These are phyloP conservation scores for Arenaria interpres DNA, from an alignment of 2,113 vertebrate species.

Conservation along the genomic window DNA sequence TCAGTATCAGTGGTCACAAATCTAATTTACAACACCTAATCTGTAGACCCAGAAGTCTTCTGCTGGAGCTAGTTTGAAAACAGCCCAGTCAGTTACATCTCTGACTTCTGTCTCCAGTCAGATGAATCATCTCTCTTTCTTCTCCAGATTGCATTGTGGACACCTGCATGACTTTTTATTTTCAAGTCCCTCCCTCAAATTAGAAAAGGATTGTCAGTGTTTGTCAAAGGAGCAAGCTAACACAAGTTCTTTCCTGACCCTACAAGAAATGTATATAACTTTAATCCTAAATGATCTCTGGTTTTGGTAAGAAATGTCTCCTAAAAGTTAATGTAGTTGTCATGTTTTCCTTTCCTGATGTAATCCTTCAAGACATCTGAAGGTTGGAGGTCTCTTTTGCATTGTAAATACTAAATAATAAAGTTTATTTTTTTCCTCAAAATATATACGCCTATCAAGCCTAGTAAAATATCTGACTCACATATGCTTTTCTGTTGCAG, in stretches of 20 bases:
- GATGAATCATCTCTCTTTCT: not conserved
- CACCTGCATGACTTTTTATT: not conserved
- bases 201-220: not conserved
- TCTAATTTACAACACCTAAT: not conserved
- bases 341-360: not conserved
- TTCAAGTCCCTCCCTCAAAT: not conserved
- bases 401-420: not conserved
- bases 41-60: not conserved
- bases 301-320: not conserved
- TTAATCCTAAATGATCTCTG: not conserved
- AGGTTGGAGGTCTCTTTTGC: not conserved
- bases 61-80: not conserved
- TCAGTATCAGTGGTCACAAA: not conserved
- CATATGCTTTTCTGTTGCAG: not conserved
- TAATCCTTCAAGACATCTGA: not conserved
- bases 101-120: not conserved
- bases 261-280: not conserved
- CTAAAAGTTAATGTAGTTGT: not conserved
- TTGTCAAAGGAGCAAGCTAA: not conserved
- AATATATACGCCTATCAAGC: not conserved
- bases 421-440: not conserved
- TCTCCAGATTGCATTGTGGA: not conserved
- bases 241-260: not conserved
- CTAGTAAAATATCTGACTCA: not conserved
- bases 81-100: not conserved